Base-by-base conservation (phyloP, 2,888 invertebrate genomes). In the Brachycybe producta region DNA sequence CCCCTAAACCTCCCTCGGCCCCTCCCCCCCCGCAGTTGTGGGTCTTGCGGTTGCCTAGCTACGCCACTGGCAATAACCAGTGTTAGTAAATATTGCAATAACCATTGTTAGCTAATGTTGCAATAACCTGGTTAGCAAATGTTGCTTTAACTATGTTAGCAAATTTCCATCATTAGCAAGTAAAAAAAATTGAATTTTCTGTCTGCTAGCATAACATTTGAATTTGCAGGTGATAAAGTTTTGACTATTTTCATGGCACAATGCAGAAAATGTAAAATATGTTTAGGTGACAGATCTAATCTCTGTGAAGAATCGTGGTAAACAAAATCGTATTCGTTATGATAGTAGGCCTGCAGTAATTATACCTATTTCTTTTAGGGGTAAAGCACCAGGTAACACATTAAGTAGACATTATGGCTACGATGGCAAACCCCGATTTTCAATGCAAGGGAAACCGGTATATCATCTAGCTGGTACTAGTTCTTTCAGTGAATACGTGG, bases 141-240 rank as follows among this genome's bases (percentile, higher is more conserved):
- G n/a, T n/a, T n/a, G n/a, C n/a, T n/a, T n/a, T n/a, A n/a, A n/a
- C n/a, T n/a, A n/a, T n/a, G n/a, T n/a, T n/a, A n/a, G n/a, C n/a
- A n/a, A n/a, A n/a, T n/a, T n/a, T n/a, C n/a, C n/a, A n/a, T n/a
- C n/a, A n/a, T n/a, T n/a, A n/a, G n/a, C n/a, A n/a, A n/a, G n/a
- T n/a, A n/a, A n/a, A n/a, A n/a, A n/a, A n/a, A n/a, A n/a, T n/a
- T n/a, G n/a, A n/a, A n/a, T n/a, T n/a, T n/a, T n/a, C n/a, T n/a
- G n/a, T n/a, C n/a, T n/a, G n/a, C 32, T 30, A 30, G n/a, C 32
- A 8, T 30, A n/a, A 11, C n/a, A 11, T 11, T 30, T 30, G n/a
- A 30, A 8, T 13, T 30, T 30, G 8, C n/a, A 47, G 47, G 47
- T 17, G 47, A 47, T 28, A 47, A 47, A 38, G 47, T 47, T 4